Evolutionary conservation across 1,140 invertebrate genomes (phyloP), one percentile per base, ranked within the genome.

Genomic region (Cardiocondyla obscurior): DNA sequence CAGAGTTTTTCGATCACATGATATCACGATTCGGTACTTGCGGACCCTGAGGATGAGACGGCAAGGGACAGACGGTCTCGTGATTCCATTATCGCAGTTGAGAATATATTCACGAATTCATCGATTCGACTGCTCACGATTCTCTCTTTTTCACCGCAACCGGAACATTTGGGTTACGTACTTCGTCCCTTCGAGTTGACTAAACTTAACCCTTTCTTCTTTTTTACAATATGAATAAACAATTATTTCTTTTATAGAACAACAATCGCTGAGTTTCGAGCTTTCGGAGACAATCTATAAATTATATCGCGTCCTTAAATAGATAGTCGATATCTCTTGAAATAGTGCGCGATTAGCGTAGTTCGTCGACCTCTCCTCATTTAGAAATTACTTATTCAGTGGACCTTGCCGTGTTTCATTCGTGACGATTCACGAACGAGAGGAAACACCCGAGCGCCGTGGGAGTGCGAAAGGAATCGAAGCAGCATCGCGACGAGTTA

Each of bases 81-180:
- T 85, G 84, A 88, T 88, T 88, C 86, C 51, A 85, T 88, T 86
- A 86, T 74, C 62, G 53, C 62, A 33, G 69, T 69, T 77, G 51
- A 65, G 77, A 79, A 86, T 72, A 51, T 73, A 70, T 70, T 33
- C 57, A 42, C 36, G 42, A 53, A 81, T 65, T 42, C 70, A 69
- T 49, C 67, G 69, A 62, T n/a, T 62, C 42, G 22, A n/a, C n/a
- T 33, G 58, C 60, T 3, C 33, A 44, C 58, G 57, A 74, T 69
- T 51, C 55, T 67, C 46, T 51, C 60, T 42, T 8, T 77, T 67
- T 58, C 22, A 12, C 12, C 22, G 14, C 39, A 36, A 84, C 30
- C 82, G 42, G 39, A 22, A 76, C 49, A n/a, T 10, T 36, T 55
- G 6, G 22, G 4, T 36, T 10, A 39, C 10, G 14, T 10, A 72